These are phyloP conservation scores for Acipenser oxyrinchus DNA, from an alignment of 2,797 vertebrate genomes.

Conservation along the genomic window DNA sequence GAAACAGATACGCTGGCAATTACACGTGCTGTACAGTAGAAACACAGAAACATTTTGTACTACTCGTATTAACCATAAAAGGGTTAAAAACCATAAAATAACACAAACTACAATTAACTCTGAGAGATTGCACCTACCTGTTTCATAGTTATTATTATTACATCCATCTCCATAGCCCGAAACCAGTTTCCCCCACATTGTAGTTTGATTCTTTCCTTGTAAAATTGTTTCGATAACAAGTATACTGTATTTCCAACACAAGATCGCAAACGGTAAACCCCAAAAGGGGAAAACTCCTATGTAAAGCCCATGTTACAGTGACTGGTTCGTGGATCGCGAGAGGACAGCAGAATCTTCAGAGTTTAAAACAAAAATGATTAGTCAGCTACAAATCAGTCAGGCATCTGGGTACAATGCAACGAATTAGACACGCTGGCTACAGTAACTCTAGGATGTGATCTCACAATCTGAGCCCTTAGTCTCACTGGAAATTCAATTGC, in stretches of 20 bases:
- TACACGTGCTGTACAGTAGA: too few species aligned
- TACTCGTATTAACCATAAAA: too few species aligned
- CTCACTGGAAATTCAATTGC: conserved; percentile 26
- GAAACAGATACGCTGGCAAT: too few species aligned
- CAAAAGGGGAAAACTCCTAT: conserved; percentile 18
- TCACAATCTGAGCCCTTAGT: conserved; percentile 24
- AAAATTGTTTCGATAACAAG: conserved; percentile 9
- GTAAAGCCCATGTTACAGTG: conserved; percentile 21
- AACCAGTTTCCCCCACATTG: conserved; percentile 48
- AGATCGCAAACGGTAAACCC: conserved; percentile 15
- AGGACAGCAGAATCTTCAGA: conserved; percentile 1
- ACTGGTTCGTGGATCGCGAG: background rate
- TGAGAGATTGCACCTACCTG: conserved; percentile 36
- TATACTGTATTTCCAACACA: conserved; percentile 11
- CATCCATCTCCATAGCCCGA: conserved; percentile 45
- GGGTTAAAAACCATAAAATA: too few species aligned
- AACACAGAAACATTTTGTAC: too few species aligned
- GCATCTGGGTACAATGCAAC: conserved; percentile 9
- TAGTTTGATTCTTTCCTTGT: conserved; percentile 9
- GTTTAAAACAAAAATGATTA: conserved; percentile 15
- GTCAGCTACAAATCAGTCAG: conserved; percentile 17
- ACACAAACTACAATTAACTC: background rate
- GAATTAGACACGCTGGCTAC: conserved; percentile 21
- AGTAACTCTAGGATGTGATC: conserved; percentile 35
- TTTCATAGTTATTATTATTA: conserved; percentile 41